A percentile compares a stretch with the other conserved stretches of the same genome.
Conservation (phyloP, 37 sponge, comb jelly and placozoan genomes). For the Oopsacas minuta region DNA sequence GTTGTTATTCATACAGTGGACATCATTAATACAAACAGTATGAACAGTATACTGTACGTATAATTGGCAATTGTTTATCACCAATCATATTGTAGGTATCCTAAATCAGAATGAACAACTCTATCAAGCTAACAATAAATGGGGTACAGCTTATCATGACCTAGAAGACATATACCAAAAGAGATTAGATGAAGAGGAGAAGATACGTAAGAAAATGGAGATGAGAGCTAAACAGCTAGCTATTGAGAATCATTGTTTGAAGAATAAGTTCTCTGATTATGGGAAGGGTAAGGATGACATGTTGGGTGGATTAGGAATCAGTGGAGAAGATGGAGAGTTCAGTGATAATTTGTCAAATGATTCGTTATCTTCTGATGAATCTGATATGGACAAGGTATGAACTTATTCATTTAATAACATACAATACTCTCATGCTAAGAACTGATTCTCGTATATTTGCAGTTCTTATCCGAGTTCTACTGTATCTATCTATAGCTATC, state of each 20-base stretch:
- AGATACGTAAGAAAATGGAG: neutral
- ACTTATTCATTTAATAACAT: neutral
- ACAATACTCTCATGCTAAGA: too few species aligned
- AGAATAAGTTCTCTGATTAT: slow-evolving; percentile 16
- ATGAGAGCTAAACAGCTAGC: slow-evolving; percentile 1
- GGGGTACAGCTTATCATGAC: slow-evolving; percentile 4
- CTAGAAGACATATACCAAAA: neutral
- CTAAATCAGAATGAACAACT: neutral
- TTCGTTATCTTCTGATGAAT: neutral
- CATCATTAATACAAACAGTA: too few species aligned
- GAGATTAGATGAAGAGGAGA: neutral
- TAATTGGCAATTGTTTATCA: too few species aligned
- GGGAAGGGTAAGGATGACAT: neutral
- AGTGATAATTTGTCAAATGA: neutral
- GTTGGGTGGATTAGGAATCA: neutral
- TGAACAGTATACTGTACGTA: too few species aligned
- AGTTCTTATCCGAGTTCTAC: neutral
- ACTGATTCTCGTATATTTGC: too few species aligned
- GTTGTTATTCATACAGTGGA: neutral
- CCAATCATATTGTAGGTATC: neutral
- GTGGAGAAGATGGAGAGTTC: neutral
- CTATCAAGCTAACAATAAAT: slow-evolving; percentile 3
- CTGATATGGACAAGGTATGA: neutral
- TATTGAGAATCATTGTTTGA: neutral
- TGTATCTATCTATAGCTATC: neutral